phyloP scores from a whole-genome alignment of 2,888 invertebrate genomes.

The Hydrotaea diabolus region DNA sequence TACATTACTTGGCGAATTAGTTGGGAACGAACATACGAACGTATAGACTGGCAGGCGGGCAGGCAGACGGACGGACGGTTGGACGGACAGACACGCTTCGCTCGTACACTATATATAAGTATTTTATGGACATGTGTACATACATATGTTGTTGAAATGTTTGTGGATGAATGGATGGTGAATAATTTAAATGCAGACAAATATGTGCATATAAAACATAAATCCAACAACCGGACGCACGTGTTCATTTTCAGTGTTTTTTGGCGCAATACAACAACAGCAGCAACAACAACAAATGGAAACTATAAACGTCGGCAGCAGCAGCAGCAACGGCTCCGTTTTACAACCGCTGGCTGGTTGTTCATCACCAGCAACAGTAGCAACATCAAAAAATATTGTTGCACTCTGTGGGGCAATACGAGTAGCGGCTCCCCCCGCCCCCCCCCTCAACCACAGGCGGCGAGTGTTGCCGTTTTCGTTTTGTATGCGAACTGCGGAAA shows the following conservation, averaged over 20 bases:
- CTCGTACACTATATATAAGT: background rate
- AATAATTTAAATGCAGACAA: conserved; percentile 64
- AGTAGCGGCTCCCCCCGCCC: background rate
- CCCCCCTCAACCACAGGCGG: background rate
- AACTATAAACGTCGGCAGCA: background rate
- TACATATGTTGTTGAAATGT: background rate
- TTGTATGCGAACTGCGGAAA: conserved; percentile 58
- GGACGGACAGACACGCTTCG: too few relatives aligned
- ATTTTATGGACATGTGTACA: background rate
- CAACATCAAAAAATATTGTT: background rate
- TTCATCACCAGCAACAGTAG: background rate
- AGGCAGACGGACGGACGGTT: too few relatives aligned
- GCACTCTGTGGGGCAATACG: background rate
- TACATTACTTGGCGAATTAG: too few relatives aligned
- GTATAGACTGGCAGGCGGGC: too few relatives aligned
- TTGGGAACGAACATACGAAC: too few relatives aligned
- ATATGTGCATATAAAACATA: conserved; percentile 48
- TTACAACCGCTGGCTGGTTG: background rate
- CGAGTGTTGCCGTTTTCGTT: background rate
- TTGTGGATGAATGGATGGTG: conserved; percentile 36
- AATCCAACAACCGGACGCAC: conserved; percentile 65
- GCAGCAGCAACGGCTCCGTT: background rate
- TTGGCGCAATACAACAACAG: background rate
- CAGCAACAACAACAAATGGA: background rate
- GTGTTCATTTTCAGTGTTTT: conserved; percentile 55